Conservation (phyloP, 2,888 invertebrate genomes). For the Allacma fusca region DNA sequence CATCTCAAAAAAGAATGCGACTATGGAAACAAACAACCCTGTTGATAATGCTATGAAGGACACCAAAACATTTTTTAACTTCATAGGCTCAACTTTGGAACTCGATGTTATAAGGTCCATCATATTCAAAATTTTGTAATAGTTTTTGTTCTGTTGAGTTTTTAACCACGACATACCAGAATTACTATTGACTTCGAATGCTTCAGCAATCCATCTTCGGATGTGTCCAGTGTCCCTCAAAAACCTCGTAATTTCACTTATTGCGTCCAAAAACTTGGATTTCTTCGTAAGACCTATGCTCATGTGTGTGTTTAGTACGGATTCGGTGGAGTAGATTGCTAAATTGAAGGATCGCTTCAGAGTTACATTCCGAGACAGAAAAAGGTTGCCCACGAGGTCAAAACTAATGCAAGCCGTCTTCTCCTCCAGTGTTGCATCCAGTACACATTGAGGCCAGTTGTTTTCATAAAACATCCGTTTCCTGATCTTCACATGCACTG, state of each 20-base stretch:
- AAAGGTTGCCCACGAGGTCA: background rate
- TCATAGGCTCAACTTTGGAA: background rate
- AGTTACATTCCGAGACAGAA: background rate
- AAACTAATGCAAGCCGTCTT: background rate
- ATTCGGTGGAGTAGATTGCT: background rate
- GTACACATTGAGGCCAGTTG: background rate
- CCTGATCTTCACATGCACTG: background rate
- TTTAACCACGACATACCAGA: background rate
- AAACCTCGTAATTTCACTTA: background rate
- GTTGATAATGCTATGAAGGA: too few species aligned
- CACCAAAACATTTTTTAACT: background rate
- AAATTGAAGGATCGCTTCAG: background rate
- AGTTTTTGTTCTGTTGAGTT: background rate
- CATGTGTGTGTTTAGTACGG: background rate
- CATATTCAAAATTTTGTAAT: background rate
- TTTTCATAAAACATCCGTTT: background rate
- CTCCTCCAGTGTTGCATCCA: background rate
- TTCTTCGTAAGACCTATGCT: background rate
- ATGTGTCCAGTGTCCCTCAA: constrained; percentile 16
- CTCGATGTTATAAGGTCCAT: background rate
- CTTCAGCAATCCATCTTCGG: constrained; percentile 14
- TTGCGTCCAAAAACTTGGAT: background rate
- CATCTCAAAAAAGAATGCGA: too few species aligned
- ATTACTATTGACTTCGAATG: background rate
- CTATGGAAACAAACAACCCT: too few species aligned